These are phyloP conservation scores for Drosophila bocqueti DNA, from an alignment of 1,140 invertebrate genomes.

Conservation along the genomic window DNA sequence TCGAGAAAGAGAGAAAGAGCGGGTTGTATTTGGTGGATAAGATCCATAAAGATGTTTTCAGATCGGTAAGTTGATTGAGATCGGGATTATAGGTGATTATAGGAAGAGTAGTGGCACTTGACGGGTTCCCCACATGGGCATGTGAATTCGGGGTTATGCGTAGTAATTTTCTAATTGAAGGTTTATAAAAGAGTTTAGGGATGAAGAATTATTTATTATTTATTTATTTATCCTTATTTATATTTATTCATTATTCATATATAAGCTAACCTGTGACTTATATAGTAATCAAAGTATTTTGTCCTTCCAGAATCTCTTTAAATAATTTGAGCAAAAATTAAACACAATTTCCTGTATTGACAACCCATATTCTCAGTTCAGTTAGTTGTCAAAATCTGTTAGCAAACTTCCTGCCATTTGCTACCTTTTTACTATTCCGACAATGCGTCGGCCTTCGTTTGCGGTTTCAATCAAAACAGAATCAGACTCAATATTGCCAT, in stretches of 20 bases:
- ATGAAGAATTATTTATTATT: no score
- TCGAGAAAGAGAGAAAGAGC: background rate
- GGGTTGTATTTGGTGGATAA: conserved; percentile 1
- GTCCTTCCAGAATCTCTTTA: background rate
- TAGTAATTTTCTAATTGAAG: conserved; percentile 9
- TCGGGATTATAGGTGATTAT: conserved; percentile 6
- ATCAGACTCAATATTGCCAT: conserved; percentile 57
- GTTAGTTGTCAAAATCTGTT: conserved; percentile 46
- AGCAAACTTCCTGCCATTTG: conserved; percentile 17
- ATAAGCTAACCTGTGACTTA: no score
- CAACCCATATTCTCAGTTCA: background rate
- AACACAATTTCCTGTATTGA: background rate
- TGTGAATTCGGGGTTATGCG: background rate
- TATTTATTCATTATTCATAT: no score
- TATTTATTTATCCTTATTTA: no score
- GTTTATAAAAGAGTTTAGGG: background rate
- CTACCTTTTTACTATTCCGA: conserved; percentile 18
- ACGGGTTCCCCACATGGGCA: no score
- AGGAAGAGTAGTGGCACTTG: background rate
- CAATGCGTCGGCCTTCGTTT: conserved; percentile 31
- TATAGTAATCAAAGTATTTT: no score
- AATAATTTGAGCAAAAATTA: background rate
- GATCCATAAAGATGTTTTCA: conserved; percentile 11
- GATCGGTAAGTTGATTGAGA: conserved; percentile 9
- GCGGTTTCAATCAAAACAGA: conserved; percentile 47